phyloP scores from a whole-genome alignment of 2,113 vertebrate genomes.

The Semnornis frantzii region DNA sequence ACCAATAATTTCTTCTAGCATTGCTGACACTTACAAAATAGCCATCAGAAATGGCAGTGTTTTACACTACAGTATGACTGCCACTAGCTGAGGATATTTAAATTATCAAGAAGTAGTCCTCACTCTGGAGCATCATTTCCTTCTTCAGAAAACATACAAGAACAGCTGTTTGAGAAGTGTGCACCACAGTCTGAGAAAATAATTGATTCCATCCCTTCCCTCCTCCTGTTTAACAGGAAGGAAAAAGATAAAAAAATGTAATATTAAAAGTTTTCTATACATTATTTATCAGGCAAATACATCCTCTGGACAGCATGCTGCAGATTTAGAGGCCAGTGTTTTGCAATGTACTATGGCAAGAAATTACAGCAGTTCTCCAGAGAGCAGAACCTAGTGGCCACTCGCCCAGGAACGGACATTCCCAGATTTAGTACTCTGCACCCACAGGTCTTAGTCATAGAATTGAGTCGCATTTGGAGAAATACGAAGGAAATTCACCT shows the following conservation, averaged over 20 bases:
- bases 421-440: not conserved
- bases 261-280: not conserved
- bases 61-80: not conserved
- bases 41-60: not conserved
- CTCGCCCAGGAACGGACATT: not conserved
- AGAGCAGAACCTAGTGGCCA: not conserved
- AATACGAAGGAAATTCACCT: not conserved
- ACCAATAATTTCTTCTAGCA: not conserved
- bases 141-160: not conserved
- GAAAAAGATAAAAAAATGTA: not conserved
- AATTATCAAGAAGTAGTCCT: not conserved
- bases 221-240: not conserved
- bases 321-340: not conserved
- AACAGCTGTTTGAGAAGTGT: not conserved
- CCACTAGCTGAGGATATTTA: not conserved
- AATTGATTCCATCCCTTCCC: not conserved
- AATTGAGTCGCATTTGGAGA: not conserved
- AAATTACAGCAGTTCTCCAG: not conserved
- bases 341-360: not conserved
- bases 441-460: not conserved
- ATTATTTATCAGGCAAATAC: not conserved
- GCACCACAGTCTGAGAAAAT: not conserved
- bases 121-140: not conserved
- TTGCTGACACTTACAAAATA: not conserved
- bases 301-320: not conserved